Evolutionary conservation across 1,140 invertebrate species (phyloP).

Genomic region (Pectinophora gossypiella): DNA sequence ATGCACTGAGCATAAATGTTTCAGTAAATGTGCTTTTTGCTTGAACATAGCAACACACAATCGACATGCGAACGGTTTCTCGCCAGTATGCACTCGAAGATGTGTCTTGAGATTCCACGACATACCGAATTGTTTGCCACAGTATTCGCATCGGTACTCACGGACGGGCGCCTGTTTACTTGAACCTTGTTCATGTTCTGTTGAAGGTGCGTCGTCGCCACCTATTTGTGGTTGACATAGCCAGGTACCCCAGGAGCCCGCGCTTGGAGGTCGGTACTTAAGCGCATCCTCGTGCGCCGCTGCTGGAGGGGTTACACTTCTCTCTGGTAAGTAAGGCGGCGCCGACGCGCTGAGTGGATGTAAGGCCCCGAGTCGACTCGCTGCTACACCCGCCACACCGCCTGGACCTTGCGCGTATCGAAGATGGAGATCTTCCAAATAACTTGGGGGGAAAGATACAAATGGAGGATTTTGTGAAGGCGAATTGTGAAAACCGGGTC

Average conservation of each 20-base stretch:
- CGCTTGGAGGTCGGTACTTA: slow-evolving; percentile 82
- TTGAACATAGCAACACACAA: slow-evolving; percentile 93
- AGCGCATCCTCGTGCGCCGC: slow-evolving; percentile 76
- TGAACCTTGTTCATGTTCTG: slow-evolving; percentile 74
- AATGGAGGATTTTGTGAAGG: slow-evolving; percentile 90
- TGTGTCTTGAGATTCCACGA: slow-evolving; percentile 93
- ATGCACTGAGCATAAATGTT: slow-evolving; percentile 91
- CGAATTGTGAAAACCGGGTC: slow-evolving; percentile 89
- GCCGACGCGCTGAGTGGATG: slow-evolving; percentile 82
- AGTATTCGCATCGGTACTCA: slow-evolving; percentile 90
- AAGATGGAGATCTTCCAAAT: slow-evolving; percentile 78
- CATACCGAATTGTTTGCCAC: slow-evolving; percentile 92
- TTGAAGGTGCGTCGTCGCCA: slow-evolving; percentile 73
- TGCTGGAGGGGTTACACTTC: slow-evolving; percentile 76
- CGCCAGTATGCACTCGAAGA: slow-evolving; percentile 88
- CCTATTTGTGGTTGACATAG: slow-evolving; percentile 80
- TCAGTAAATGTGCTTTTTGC: slow-evolving; percentile 89
- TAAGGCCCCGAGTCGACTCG: slow-evolving; percentile 65
- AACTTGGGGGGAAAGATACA: slow-evolving; percentile 84
- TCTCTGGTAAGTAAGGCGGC: slow-evolving; percentile 80
- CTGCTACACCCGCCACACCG: slow-evolving; percentile 57
- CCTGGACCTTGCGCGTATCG: slow-evolving; percentile 66
- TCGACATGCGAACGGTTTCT: slow-evolving; percentile 91
- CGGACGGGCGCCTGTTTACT: slow-evolving; percentile 79
- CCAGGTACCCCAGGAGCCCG: slow-evolving; percentile 84